Evolutionary conservation across 2,888 invertebrate species (phyloP).

Genomic region (Brachyopa scutellaris): DNA sequence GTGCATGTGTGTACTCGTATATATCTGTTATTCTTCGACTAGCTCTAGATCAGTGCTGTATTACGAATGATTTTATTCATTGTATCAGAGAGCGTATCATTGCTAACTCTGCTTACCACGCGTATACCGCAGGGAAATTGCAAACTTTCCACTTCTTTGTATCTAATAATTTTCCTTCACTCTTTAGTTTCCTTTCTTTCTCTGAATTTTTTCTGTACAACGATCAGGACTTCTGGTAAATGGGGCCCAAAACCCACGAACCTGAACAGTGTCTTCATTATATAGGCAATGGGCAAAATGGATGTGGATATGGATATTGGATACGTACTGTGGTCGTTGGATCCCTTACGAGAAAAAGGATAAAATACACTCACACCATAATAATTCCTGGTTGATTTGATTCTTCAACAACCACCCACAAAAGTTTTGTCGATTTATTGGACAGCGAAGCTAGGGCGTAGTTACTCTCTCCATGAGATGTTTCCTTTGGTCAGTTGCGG

Average conservation of each 20-base stretch:
- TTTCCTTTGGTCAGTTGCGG: constrained; percentile 36
- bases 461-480: constrained; percentile 23
- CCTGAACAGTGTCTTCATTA: constrained; percentile 51
- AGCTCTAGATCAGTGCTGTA: constrained; percentile 30
- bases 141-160: constrained; percentile 54
- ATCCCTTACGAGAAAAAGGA: too few species aligned
- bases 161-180: constrained; percentile 40
- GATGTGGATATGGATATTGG: too few species aligned
- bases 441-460: constrained; percentile 8
- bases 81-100: not conserved
- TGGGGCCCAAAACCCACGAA: constrained; percentile 32
- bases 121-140: constrained; percentile 49
- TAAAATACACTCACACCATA: constrained; percentile 38
- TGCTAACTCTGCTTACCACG: not conserved
- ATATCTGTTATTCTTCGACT: not conserved
- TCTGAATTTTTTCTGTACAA: constrained; percentile 5
- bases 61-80: constrained; percentile 13
- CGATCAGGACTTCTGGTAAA: constrained; percentile 19
- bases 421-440: constrained; percentile 52
- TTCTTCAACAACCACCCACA: constrained; percentile 29
- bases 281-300: constrained; percentile 31
- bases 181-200: not conserved
- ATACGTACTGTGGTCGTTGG: not conserved
- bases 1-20: not conserved
- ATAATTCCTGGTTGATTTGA: constrained; percentile 57